phyloP scores from a whole-genome alignment of 2,113 vertebrate species.

The Xyliphius kryptos region DNA sequence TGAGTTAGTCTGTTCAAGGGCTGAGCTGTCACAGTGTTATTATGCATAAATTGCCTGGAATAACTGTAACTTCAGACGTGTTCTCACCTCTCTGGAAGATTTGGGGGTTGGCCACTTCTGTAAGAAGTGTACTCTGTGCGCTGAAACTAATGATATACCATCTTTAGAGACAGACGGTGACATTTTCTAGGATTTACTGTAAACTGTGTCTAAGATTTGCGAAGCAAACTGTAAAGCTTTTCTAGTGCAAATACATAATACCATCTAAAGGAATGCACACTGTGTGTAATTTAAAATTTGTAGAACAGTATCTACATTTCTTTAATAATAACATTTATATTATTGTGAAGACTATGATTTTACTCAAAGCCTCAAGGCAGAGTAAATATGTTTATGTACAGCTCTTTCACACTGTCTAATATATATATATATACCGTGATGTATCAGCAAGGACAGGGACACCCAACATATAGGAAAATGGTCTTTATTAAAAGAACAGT shows the following conservation, averaged over 20 bases:
- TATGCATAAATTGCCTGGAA: neutral
- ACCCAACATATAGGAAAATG: too few species aligned
- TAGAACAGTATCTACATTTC: neutral
- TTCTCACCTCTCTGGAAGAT: constrained; percentile 1
- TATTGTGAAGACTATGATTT: neutral
- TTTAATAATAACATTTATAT: neutral
- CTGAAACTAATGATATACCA: constrained; percentile 1
- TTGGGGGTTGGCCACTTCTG: neutral
- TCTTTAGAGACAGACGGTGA: neutral
- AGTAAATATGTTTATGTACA: neutral
- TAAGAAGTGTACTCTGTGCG: neutral
- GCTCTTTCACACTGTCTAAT: too few species aligned
- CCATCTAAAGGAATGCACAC: neutral
- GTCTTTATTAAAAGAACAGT: too few species aligned
- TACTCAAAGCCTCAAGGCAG: neutral
- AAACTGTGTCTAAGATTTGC: constrained; percentile 1
- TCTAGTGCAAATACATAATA: constrained; percentile 1
- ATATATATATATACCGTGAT: too few species aligned
- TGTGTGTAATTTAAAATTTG: neutral
- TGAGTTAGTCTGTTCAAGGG: neutral
- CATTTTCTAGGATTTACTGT: constrained; percentile 10
- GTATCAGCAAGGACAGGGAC: too few species aligned
- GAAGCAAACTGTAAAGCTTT: neutral
- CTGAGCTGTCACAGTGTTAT: neutral
- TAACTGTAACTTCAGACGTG: neutral